Percentiles rank a stretch among this genome's conserved stretches.
Evolutionary conservation across 2,113 vertebrate species (phyloP).

Genomic region (Bostrychus sinensis): DNA sequence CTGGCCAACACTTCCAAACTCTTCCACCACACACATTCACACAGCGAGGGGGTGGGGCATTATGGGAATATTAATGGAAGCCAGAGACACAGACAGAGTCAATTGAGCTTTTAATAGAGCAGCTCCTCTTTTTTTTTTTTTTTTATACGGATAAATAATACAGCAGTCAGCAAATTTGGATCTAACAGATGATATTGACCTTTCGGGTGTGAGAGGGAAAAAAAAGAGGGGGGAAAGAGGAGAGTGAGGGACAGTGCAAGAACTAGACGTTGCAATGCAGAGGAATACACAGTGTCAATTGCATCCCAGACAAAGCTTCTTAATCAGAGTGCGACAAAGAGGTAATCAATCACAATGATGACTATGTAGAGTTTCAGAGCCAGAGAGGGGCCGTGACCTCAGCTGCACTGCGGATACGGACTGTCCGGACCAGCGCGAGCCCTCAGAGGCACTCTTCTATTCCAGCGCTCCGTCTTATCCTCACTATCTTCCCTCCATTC

Average conservation of each 20-base stretch:
- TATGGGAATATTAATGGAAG: conserved; percentile 57
- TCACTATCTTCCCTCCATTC: conserved; percentile 14
- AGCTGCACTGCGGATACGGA: conserved; percentile 55
- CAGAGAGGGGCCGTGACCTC: conserved; percentile 59
- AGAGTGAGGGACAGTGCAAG: neutral
- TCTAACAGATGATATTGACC: conserved; percentile 74
- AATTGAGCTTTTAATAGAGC: conserved; percentile 72
- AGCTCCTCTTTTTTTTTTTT: conserved; percentile 45
- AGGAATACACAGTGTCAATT: conserved; percentile 57
- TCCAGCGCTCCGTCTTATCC: conserved; percentile 21
- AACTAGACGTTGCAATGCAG: conserved; percentile 11
- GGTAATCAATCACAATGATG: conserved; percentile 63
- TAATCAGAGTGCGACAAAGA: conserved; percentile 59
- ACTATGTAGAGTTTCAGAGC: conserved; percentile 33
- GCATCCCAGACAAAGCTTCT: conserved; percentile 55
- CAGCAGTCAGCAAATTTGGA: conserved; percentile 69
- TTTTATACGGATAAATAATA: conserved; percentile 65
- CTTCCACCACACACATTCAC: conserved; percentile 24
- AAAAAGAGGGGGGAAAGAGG: neutral
- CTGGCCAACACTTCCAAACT: conserved; percentile 18
- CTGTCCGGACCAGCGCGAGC: conserved; percentile 17
- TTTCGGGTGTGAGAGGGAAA: conserved; percentile 39
- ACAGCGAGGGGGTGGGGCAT: conserved; percentile 20
- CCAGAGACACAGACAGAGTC: conserved; percentile 54
- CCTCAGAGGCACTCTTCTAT: conserved; percentile 42